Evolutionary conservation across 2,113 vertebrate species (phyloP).

Genomic region (Mastomys coucha): DNA sequence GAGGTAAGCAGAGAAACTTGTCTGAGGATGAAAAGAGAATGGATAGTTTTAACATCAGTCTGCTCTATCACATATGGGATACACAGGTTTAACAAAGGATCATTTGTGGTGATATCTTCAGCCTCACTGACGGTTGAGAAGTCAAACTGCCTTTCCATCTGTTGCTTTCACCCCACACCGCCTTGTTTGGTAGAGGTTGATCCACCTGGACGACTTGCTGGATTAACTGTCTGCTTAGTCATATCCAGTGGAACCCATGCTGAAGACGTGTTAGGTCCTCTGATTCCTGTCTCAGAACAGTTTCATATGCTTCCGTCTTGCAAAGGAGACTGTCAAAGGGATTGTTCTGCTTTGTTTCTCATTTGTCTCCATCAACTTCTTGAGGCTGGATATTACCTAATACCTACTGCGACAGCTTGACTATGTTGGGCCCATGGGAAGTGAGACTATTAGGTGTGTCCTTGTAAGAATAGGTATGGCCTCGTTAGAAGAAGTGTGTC

Average conservation of each 20-base stretch:
- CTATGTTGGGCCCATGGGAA: too few species aligned
- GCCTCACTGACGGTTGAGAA: background rate
- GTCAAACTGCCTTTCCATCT: background rate
- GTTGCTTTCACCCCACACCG: background rate
- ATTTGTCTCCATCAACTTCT: background rate
- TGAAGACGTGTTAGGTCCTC: background rate
- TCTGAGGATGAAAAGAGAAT: background rate
- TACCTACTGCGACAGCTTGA: background rate
- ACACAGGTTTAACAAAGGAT: background rate
- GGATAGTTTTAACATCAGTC: background rate
- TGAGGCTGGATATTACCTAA: background rate
- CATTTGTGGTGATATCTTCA: background rate
- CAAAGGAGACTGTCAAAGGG: background rate
- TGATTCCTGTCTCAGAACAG: background rate
- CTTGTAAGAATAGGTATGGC: too few species aligned
- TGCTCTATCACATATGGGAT: background rate
- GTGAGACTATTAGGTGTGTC: too few species aligned
- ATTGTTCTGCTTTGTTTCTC: background rate
- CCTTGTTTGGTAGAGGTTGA: background rate
- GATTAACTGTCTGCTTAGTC: background rate
- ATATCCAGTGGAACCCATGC: background rate
- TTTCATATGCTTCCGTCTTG: background rate
- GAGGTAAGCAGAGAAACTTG: background rate
- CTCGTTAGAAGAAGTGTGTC: too few species aligned
- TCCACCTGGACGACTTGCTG: background rate